Evolutionary conservation across 1,140 invertebrate species (phyloP), one percentile per base, ranked within the genome.

Genomic region (Procambarus clarkii): DNA sequence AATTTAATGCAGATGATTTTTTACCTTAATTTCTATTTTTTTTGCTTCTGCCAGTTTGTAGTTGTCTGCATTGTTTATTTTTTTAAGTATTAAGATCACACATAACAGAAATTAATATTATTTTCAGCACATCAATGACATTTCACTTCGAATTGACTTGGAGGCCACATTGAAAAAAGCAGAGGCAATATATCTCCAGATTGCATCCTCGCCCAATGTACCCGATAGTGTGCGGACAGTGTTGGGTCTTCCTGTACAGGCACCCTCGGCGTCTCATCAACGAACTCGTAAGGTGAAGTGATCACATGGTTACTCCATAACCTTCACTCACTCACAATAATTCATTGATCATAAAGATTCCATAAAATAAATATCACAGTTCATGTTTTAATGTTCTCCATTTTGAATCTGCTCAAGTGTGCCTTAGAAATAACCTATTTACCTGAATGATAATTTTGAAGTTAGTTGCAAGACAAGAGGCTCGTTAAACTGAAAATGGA

Each of bases 51-150:
- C 21, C 21, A 21, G 9, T 11, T 11, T 9, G 9, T 69, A 69
- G 21, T 9, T 69, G 21, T 69, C 9, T 69, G 21, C 9, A 21
- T 69, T n/a, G n/a, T n/a, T 58, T 58, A 13, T 58, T 58, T 58
- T 58, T 58, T n/a, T n/a, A n/a, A n/a, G n/a, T n/a, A n/a, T n/a
- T n/a, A n/a, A n/a, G n/a, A n/a, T n/a, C n/a, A n/a, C n/a, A n/a
- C n/a, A n/a, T n/a, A n/a, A n/a, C n/a, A n/a, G n/a, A n/a, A n/a
- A 8, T 54, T 54, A 54, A 8, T 54, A 54, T 74, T 74, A 24
- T 24, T 74, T 74, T 58, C 88, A 91, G 88, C 88, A 91, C 60
- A 91, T 91, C 81, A 91, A 91, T 50, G 88, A 91, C 82, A 91
- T 91, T 48, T 91, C 88, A 13, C 54, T 84, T 18, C 81, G 88